Evolutionary conservation across 2,797 vertebrate species (phyloP).

Genomic region (Tympanoctomys barrerae): DNA sequence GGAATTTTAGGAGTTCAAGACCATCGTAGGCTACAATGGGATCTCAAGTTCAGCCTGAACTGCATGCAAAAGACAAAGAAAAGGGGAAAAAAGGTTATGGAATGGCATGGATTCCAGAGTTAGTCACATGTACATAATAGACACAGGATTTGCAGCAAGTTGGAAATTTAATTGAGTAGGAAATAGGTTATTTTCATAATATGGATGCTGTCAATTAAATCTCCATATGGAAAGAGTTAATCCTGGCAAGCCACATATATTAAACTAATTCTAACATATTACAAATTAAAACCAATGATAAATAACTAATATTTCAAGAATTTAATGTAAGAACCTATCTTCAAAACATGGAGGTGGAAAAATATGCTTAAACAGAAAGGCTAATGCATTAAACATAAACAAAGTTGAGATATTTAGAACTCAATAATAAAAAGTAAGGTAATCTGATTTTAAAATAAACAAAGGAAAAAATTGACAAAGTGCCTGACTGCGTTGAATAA

Average conservation of each 20-base stretch:
- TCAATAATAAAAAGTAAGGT: neutral
- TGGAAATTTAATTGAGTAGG: neutral
- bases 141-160: neutral
- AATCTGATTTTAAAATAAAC: neutral
- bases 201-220: neutral
- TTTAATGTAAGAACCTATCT: neutral
- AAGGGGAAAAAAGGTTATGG: neutral
- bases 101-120: neutral
- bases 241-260: neutral
- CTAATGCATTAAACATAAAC: neutral
- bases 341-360: neutral
- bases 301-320: neutral
- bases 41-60: too few species aligned
- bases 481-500: neutral
- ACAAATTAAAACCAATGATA: neutral
- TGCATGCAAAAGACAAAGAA: too few species aligned
- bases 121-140: neutral
- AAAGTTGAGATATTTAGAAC: neutral
- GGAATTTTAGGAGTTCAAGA: too few species aligned
- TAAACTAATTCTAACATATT: slow-evolving; percentile 10
- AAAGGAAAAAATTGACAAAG: neutral
- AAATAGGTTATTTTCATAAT: neutral
- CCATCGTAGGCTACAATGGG: too few species aligned
- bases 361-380: neutral
- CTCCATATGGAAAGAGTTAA: neutral